A percentile compares a stretch with the other conserved stretches of the same genome.
These are phyloP conservation scores for Phocides pigmalion DNA, from an alignment of 1,140 invertebrate species.

Conservation along the genomic window DNA sequence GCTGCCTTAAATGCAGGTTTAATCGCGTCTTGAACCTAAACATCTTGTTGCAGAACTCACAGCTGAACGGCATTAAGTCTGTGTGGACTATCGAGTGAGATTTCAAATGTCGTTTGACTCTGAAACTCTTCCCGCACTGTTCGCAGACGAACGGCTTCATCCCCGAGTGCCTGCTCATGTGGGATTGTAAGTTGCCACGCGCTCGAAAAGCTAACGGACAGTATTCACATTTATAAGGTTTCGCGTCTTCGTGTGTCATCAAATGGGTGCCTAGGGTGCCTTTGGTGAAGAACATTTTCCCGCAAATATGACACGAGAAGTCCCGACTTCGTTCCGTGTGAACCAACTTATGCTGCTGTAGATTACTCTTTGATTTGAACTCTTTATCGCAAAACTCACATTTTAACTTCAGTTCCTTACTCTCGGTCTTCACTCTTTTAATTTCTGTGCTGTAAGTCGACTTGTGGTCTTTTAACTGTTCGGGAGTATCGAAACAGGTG, in stretches of 20 bases:
- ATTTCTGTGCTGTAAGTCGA: conserved; percentile 42
- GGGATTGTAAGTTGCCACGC: conserved; percentile 78
- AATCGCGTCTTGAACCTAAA: conserved; percentile 89
- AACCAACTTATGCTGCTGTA: conserved; percentile 66
- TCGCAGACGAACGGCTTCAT: conserved; percentile 91
- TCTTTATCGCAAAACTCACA: conserved; percentile 68
- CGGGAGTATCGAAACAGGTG: conserved; percentile 52
- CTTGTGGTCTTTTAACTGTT: conserved; percentile 64
- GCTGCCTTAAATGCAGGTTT: conserved; percentile 87
- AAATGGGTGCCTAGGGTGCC: conserved; percentile 71
- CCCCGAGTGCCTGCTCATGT: conserved; percentile 87
- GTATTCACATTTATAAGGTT: conserved; percentile 70
- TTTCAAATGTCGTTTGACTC: conserved; percentile 81
- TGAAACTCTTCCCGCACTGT: conserved; percentile 89
- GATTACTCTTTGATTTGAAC: conserved; percentile 68
- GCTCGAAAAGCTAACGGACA: conserved; percentile 69
- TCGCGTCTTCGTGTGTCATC: conserved; percentile 66
- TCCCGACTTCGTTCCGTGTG: conserved; percentile 68
- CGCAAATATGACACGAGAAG: conserved; percentile 72
- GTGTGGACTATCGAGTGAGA: conserved; percentile 88
- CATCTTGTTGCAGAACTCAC: conserved; percentile 89
- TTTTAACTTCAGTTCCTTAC: conserved; percentile 54
- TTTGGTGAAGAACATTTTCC: conserved; percentile 80
- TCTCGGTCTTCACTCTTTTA: conserved; percentile 38
- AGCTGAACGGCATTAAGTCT: conserved; percentile 92